Conservation (phyloP, 2,797 vertebrate species). For the Sebastes nivosus region DNA sequence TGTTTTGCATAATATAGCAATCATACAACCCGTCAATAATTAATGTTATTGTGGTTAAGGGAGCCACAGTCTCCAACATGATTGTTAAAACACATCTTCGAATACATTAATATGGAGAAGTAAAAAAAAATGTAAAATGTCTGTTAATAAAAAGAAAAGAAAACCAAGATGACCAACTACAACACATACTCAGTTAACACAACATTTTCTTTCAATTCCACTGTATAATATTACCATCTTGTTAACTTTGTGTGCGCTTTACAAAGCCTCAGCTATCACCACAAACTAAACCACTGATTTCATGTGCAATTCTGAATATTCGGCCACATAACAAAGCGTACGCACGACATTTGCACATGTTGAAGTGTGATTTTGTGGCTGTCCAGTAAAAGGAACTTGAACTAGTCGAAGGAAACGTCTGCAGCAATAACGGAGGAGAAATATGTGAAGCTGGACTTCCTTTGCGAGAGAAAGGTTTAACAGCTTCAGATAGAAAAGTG, state of each 20-base stretch:
- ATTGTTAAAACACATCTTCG: background rate
- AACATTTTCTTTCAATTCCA: background rate
- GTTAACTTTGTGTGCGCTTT: background rate
- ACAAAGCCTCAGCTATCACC: background rate
- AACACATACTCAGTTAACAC: background rate
- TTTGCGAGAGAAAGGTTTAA: background rate
- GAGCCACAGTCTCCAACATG: background rate
- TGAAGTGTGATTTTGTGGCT: conserved; percentile 17
- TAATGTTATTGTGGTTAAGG: background rate
- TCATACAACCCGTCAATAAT: background rate
- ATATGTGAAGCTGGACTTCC: conserved; percentile 2
- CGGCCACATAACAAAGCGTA: background rate
- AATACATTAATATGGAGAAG: background rate
- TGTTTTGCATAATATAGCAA: background rate
- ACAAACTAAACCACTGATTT: background rate
- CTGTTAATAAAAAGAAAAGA: background rate
- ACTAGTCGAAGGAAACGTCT: conserved; percentile 34
- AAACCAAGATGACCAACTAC: background rate
- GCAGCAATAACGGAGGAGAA: conserved; percentile 11
- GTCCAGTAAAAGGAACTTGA: conserved; percentile 13
- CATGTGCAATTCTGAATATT: background rate
- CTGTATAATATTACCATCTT: background rate
- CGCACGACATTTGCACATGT: background rate
- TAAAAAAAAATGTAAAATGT: fast-evolving
- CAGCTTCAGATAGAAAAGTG: conserved; percentile 3